Percentiles rank a stretch among this genome's conserved stretches.
Evolutionary conservation across 2,888 invertebrate species (phyloP).

Genomic region (Theretra japonica): DNA sequence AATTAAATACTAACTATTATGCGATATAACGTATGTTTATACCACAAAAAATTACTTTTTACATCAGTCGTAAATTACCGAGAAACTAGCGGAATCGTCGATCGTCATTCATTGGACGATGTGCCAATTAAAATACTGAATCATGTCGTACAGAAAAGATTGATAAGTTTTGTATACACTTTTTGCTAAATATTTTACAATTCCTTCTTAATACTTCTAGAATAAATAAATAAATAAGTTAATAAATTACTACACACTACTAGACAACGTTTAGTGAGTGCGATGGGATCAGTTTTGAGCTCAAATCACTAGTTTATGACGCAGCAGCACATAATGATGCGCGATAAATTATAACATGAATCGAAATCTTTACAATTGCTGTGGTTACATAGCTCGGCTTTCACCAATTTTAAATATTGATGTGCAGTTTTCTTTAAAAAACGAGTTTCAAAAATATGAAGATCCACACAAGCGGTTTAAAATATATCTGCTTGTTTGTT

Average conservation of each 20-base stretch:
- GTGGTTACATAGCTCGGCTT: background rate
- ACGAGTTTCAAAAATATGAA: background rate
- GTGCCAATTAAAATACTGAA: constrained; percentile 36
- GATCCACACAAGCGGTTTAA: background rate
- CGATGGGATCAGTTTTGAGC: constrained; percentile 62
- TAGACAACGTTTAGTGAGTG: constrained; percentile 58
- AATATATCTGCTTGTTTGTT: background rate
- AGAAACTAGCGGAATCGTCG: constrained; percentile 72
- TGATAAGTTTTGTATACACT: constrained; percentile 43
- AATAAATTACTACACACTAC: constrained; percentile 76
- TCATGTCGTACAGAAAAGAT: constrained; percentile 41
- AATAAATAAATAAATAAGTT: constrained; percentile 83
- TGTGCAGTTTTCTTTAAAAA: background rate
- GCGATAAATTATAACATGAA: background rate
- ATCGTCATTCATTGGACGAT: constrained; percentile 49
- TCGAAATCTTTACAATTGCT: background rate
- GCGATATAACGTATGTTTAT: constrained; percentile 77
- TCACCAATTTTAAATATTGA: background rate
- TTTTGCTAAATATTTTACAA: constrained; percentile 55
- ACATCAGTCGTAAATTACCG: constrained; percentile 81
- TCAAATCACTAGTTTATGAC: constrained; percentile 26
- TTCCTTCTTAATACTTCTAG: constrained; percentile 72
- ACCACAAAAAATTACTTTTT: constrained; percentile 78
- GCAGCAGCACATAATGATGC: background rate
- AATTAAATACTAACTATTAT: constrained; percentile 74